A percentile compares a stretch with the other conserved stretches of the same genome.
phyloP scores from a whole-genome alignment of 2,113 vertebrate genomes.

The Mastomys coucha region DNA sequence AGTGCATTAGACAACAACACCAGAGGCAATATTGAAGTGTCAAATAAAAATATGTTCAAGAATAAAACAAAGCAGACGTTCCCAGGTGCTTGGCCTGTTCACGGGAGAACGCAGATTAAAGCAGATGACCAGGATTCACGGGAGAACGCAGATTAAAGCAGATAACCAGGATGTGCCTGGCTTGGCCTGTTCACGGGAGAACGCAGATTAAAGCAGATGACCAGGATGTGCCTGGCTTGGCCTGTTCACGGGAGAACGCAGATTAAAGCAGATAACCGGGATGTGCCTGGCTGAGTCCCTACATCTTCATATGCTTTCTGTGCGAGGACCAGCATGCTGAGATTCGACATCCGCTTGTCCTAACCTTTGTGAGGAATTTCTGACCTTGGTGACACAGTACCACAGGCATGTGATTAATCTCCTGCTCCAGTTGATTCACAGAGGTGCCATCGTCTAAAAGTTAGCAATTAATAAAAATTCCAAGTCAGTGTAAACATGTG shows the following conservation, averaged over 20 bases:
- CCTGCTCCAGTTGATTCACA: conserved; percentile 47
- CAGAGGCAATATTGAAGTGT: conserved; percentile 69
- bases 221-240: background rate
- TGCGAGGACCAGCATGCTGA: conserved; percentile 40
- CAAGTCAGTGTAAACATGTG: conserved; percentile 56
- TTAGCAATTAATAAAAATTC: conserved; percentile 73
- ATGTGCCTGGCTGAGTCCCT: conserved; percentile 29
- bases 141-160: too few relatives aligned
- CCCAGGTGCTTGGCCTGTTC: background rate
- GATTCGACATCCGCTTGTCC: background rate
- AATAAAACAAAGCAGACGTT: conserved; percentile 67
- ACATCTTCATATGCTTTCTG: conserved; percentile 41
- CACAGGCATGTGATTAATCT: conserved; percentile 67
- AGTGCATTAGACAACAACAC: conserved; percentile 70
- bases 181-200: conserved; percentile 34
- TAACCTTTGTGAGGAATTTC: conserved; percentile 52
- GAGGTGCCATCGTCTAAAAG: conserved; percentile 73
- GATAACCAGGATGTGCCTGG: conserved; percentile 51
- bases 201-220: conserved; percentile 59
- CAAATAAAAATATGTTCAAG: conserved; percentile 60
- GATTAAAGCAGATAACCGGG: conserved; percentile 58
- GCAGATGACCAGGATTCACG: background rate
- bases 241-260: conserved; percentile 41
- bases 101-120: conserved; percentile 48
- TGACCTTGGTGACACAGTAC: conserved; percentile 7